Evolutionary conservation across 2,113 vertebrate genomes (phyloP), one percentile per base, ranked within the genome.

Genomic region (Pelecanus crispus): DNA sequence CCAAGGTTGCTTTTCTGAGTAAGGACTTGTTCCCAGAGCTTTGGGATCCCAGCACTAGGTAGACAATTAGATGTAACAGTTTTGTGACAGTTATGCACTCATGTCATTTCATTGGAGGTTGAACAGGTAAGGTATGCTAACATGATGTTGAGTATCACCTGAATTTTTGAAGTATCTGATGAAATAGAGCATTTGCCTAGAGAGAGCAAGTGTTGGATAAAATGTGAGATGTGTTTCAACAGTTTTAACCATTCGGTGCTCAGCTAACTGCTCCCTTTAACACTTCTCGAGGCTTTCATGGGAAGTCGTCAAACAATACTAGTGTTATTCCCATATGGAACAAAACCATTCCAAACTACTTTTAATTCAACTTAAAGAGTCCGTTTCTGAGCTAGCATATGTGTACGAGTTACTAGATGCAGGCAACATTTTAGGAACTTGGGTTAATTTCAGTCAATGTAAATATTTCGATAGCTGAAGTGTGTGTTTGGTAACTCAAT

Each of bases 31-130:
- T 88, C 10, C 32, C 15, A 38, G 44, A 92, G 58, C 49, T 53
- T 7, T 58, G 55, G 62, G 42, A 53, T 70, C 45, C 44, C 38
- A 58, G 75, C 45, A 36, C 4, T 6, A 45, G 42, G n/a, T 4
- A 38, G 86, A 8, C 22, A 53, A 38, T 10, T 18, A 38, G 34
- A 11, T 44, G 1, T 10, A 53, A 24, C 5, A 34, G 8, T 40
- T 66, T 17, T 12, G 10, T 13, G 17, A 24, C 3, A 55, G 52
- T 45, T 67, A 16, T 0, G 2, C 3, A 8, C 13, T 52, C 11
- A 8, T 7, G 10, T 55, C 20, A 32, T 42, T 67, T 38, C n/a
- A 13, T 4, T n/a, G 42, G 55, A n/a, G 26, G 24, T 2, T 67
- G n/a, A 71, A 52, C 29, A 84, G 63, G 25, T 58, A 0, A 79